phyloP scores from a whole-genome alignment of 2,888 invertebrate genomes.

The Gymnosoma rotundatum region DNA sequence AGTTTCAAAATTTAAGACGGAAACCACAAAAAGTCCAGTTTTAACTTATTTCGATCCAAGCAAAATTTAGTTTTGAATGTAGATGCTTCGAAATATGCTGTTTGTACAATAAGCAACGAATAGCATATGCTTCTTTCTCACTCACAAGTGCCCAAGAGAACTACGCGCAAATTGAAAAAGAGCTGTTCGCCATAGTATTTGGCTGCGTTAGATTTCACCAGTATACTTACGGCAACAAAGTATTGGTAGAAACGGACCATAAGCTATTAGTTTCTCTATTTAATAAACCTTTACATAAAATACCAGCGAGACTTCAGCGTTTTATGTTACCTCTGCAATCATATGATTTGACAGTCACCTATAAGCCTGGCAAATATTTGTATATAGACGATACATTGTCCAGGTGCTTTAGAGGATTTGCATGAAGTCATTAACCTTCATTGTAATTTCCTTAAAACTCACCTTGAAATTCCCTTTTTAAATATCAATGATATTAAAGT shows the following conservation, averaged over 20 bases:
- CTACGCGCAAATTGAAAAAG: slow-evolving; percentile 70
- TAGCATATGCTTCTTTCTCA: background rate
- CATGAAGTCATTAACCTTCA: background rate
- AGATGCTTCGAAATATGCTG: slow-evolving; percentile 63
- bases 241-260: slow-evolving; percentile 47
- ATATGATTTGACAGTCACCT: slow-evolving; percentile 12
- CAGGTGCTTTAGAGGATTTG: background rate
- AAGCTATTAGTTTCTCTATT: slow-evolving; percentile 7
- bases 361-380: slow-evolving; percentile 29
- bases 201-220: slow-evolving; percentile 30
- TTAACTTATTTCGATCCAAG: slow-evolving; percentile 52
- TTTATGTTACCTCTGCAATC: slow-evolving; percentile 22
- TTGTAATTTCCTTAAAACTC: slow-evolving; percentile 33
- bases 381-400: slow-evolving; percentile 30
- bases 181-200: slow-evolving; percentile 64
- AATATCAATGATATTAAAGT: slow-evolving; percentile 25
- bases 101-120: slow-evolving; percentile 48
- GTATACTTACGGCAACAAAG: slow-evolving; percentile 59
- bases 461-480: slow-evolving; percentile 21
- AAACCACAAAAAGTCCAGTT: slow-evolving; percentile 7
- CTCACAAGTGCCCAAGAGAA: slow-evolving; percentile 29
- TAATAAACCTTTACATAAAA: background rate
- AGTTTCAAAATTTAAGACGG: too few species aligned
- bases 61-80: slow-evolving; percentile 50
- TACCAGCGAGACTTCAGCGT: slow-evolving; percentile 4